Evolutionary conservation across 1,140 invertebrate genomes (phyloP), one percentile per base, ranked within the genome.

Genomic region (Hylaeus anthracinus): DNA sequence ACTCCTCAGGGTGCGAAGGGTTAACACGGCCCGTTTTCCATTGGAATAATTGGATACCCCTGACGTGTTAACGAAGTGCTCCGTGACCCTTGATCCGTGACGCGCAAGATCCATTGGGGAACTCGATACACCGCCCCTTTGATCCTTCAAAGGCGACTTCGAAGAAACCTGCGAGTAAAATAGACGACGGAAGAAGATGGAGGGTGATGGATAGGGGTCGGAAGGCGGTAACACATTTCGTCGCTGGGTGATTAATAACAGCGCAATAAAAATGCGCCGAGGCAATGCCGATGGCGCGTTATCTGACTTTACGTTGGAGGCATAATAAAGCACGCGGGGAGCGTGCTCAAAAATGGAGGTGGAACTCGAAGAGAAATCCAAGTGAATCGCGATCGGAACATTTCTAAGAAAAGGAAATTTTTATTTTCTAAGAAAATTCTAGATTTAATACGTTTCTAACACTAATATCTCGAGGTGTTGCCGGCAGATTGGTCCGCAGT

Each of bases 191-290:
- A 39, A n/a, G 60, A 79, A 72, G 60, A 79, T 65, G 60, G 69
- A 72, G 51, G 60, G 63, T 79, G 76, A 72, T 79, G 69, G 76
- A 79, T 72, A 72, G 76, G 37, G 48, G 10, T 26, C 5, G 43
- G 45, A 55, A n/a, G 43, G 8, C 0, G 45, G 9, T 55, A 53
- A 71, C 56, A 45, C 53, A 60, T 63, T 77, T 71, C 56, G 43
- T 37, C 60, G 5, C 14, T 51, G 51, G 48, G 48, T 72, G 77
- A 72, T 72, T 72, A 79, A 79, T 79, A 79, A 37, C 60, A 8
- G 15, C 5, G 51, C 69, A 72, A 72, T 72, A 72, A 79, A 79
- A 79, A 37, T 79, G 69, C 45, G 15, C 15, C 39, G 60, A 26
- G 70, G 37, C 48, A 51, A 79, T 72, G 45, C 48, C 12, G 67